Evolutionary conservation across 2,113 vertebrate genomes (phyloP), one percentile per base, ranked within the genome.

Genomic region (Xenus cinereus): DNA sequence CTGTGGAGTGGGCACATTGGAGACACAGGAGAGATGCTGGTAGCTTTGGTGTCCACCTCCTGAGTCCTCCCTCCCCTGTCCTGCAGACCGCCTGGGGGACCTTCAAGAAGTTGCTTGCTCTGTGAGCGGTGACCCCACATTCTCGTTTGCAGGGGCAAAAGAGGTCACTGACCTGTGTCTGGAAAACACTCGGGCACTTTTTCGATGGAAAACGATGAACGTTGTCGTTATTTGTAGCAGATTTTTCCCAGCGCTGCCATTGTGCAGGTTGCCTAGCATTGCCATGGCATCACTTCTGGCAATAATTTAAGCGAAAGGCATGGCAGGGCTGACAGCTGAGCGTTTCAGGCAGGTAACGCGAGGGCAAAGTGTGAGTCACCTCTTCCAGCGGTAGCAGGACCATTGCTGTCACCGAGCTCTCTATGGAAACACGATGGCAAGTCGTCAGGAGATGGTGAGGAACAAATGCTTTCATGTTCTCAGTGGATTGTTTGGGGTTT

Each of bases 211-310:
- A 59, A n/a, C 4, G 15, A 22, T 53, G 28, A 73, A 10, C 5
- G 1, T 7, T 1, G 1, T 45, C 45, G 12, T 60, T 37, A 41
- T 60, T 46, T 11, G 39, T 14, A 24, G 33, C 1, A 1, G 63
- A 23, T 84, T 60, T 71, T 85, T 41, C 43, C 43, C 59, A 39
- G 59, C 13, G 1, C 30, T 17, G 41, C 35, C 21, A 2, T 11
- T 2, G 43, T n/a, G 48, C 27, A 10, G 33, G 84, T 75, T 91
- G 84, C 87, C 76, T 86, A 45, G 78, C 78, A 84, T 51, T 84
- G 83, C 91, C 66, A 54, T 75, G 75, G 71, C 56, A 83, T n/a
- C 51, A 0, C 24, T 84, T 12, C 69, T 77, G 78, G 48, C 45
- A 35, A 39, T n/a, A 30, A 79, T 39, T 54, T 18, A 22, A 86